Percentiles rank a stretch among this genome's conserved stretches.
These are phyloP conservation scores for Drosophila aff. DNA, from an alignment of 1,140 invertebrate genomes.

Conservation along the genomic window DNA sequence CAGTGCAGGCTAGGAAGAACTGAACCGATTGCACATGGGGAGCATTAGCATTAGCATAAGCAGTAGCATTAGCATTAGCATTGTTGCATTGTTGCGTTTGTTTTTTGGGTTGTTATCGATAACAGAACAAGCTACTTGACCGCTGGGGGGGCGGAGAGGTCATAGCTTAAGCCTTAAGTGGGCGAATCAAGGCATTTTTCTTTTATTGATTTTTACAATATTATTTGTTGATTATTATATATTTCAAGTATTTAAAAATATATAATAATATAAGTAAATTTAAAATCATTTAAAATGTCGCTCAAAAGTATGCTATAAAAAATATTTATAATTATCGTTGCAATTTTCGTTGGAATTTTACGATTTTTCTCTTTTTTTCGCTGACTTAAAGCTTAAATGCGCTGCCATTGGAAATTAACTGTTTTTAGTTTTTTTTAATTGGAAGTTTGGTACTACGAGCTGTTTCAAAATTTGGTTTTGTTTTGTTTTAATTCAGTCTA, in stretches of 20 bases:
- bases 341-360: too few species aligned
- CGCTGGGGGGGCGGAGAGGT: conserved; percentile 34
- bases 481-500: conserved; percentile 32
- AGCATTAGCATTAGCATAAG: conserved; percentile 25
- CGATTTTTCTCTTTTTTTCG: not conserved
- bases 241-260: not conserved
- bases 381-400: conserved; percentile 6
- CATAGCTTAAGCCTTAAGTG: conserved; percentile 9
- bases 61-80: conserved; percentile 15
- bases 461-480: conserved; percentile 4
- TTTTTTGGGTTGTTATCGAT: conserved; percentile 12
- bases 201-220: not conserved
- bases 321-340: too few species aligned
- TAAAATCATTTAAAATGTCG: too few species aligned
- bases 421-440: conserved; percentile 30
- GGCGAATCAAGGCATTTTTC: not conserved
- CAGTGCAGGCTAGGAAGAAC: conserved; percentile 49
- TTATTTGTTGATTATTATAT: too few species aligned
- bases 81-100: conserved; percentile 13
- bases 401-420: conserved; percentile 44
- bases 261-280: not conserved
- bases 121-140: conserved; percentile 38
- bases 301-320: too few species aligned
- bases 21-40: conserved; percentile 22
- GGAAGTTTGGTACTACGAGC: conserved; percentile 20